Evolutionary conservation across 1,140 invertebrate species (phyloP).

Genomic region (Pachypeltis micranthus): DNA sequence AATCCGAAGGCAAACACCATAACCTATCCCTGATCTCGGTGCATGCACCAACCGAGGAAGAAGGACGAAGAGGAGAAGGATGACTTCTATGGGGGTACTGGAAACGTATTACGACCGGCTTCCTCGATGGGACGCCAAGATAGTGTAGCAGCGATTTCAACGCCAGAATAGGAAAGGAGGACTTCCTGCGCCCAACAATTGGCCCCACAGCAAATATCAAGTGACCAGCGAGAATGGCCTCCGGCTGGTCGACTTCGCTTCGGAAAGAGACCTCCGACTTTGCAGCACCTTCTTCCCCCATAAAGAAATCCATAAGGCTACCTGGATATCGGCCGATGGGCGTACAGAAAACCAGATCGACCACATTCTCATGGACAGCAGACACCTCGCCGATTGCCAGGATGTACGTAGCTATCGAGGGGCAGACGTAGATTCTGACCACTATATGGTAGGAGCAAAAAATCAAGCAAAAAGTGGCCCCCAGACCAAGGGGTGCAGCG

Average conservation of each 20-base stretch:
- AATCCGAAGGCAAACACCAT: conserved; percentile 14
- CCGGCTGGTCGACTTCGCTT: conserved; percentile 22
- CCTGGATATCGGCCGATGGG: conserved; percentile 20
- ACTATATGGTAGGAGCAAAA: conserved; percentile 20
- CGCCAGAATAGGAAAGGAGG: conserved; percentile 18
- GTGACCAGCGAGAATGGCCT: conserved; percentile 23
- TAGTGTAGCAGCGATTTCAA: conserved; percentile 22
- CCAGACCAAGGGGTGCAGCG: background rate
- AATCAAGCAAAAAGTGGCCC: conserved; percentile 12
- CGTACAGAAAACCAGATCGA: conserved; percentile 23
- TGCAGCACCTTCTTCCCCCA: conserved; percentile 23
- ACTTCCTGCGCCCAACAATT: background rate
- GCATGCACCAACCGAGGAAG: too few relatives aligned
- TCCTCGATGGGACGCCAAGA: conserved; percentile 13
- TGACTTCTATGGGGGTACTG: conserved; percentile 16
- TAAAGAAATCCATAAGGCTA: conserved; percentile 23
- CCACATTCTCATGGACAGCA: conserved; percentile 21
- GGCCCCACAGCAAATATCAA: conserved; percentile 28
- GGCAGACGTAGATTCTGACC: conserved; percentile 21
- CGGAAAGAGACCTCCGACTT: too few relatives aligned
- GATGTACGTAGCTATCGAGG: conserved; percentile 21
- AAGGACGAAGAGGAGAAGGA: conserved; percentile 18
- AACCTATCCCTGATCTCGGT: too few relatives aligned
- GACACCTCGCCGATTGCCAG: background rate
- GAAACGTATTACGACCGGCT: conserved; percentile 5